A percentile compares a stretch with the other conserved stretches of the same genome.
These are phyloP conservation scores for Chironomus tepperi DNA, from an alignment of 1,140 invertebrate genomes.

Conservation along the genomic window DNA sequence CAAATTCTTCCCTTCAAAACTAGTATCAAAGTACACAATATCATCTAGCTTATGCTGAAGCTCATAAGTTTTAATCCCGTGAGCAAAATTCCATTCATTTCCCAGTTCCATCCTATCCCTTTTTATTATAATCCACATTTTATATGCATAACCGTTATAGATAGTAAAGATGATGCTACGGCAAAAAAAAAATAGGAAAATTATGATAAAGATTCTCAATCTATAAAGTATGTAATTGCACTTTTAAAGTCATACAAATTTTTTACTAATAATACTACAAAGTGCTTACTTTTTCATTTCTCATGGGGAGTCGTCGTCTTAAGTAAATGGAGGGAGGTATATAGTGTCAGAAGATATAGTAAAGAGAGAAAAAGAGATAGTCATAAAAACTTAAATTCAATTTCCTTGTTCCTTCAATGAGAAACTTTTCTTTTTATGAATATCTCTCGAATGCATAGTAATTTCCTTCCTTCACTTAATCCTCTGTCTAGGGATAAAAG, in stretches of 20 bases:
- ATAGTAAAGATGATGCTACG: background rate
- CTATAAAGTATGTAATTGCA: conserved; percentile 9
- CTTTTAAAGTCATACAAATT: conserved; percentile 9
- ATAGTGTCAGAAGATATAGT: too few species aligned
- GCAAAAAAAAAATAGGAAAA: background rate
- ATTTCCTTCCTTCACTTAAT: conserved; percentile 16
- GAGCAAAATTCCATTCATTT: background rate
- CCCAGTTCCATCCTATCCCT: background rate
- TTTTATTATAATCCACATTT: background rate
- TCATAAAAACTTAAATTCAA: conserved; percentile 23
- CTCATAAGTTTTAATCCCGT: conserved; percentile 6
- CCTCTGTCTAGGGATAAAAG: conserved; percentile 1
- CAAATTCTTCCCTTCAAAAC: background rate
- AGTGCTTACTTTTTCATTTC: background rate
- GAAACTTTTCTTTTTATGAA: background rate
- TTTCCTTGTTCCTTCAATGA: conserved; percentile 4
- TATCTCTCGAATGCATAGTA: conserved; percentile 10
- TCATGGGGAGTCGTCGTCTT: background rate
- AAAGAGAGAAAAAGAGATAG: background rate
- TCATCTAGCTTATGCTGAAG: background rate
- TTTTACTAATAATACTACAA: background rate
- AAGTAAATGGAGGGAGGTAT: too few species aligned
- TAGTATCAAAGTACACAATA: background rate
- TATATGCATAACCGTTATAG: background rate
- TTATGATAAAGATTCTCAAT: conserved; percentile 8